A percentile compares a stretch with the other conserved stretches of the same genome.
phyloP scores from a whole-genome alignment of 2,113 vertebrate genomes.

The Spilogale gracilis region DNA sequence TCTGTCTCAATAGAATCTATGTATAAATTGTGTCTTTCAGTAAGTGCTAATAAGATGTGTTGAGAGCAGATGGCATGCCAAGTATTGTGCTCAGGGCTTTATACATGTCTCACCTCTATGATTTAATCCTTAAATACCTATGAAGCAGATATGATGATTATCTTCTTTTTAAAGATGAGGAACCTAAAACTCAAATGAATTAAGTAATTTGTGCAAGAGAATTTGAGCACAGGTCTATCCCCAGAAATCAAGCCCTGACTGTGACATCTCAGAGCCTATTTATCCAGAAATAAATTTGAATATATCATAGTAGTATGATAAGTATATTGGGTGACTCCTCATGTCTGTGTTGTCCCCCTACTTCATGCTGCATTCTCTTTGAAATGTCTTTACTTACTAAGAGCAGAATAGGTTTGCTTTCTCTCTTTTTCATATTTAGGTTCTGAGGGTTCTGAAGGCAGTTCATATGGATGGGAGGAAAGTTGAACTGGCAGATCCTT shows the following conservation, averaged over 20 bases:
- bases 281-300: background rate
- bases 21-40: background rate
- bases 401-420: background rate
- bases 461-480: background rate
- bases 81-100: background rate
- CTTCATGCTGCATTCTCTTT: background rate
- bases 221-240: background rate
- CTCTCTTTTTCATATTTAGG: background rate
- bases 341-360: background rate
- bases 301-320: background rate
- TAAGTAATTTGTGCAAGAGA: background rate
- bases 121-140: background rate
- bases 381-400: background rate
- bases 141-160: background rate
- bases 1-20: background rate
- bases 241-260: background rate
- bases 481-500: background rate
- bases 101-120: background rate
- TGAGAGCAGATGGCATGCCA: background rate
- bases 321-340: background rate
- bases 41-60: background rate
- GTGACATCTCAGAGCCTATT: background rate
- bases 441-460: background rate
- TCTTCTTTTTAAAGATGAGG: background rate
- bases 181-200: background rate